A percentile compares a stretch with the other conserved stretches of the same genome.
phyloP scores from a whole-genome alignment of 2,888 invertebrate species.

The Apotomis betuletana region DNA sequence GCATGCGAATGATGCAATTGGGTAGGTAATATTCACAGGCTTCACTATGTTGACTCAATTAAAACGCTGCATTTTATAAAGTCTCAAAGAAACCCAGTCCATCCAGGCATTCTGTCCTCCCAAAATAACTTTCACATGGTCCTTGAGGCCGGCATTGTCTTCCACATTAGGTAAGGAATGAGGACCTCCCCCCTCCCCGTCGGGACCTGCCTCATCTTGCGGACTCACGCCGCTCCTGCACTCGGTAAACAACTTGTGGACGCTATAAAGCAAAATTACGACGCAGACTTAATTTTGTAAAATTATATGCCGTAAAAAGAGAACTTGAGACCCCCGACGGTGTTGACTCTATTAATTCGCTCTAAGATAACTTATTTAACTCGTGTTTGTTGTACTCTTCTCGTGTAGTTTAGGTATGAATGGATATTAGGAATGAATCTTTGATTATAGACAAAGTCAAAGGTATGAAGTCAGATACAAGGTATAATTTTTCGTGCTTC shows the following conservation, averaged over 20 bases:
- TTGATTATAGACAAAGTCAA: too few relatives aligned
- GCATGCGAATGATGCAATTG: constrained; percentile 2
- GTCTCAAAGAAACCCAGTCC: constrained; percentile 26
- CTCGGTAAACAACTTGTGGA: constrained; percentile 40
- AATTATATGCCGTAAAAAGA: constrained; percentile 15
- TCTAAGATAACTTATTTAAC: too few relatives aligned
- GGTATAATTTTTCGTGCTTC: too few relatives aligned
- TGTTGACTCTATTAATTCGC: too few relatives aligned
- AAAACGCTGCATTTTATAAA: constrained; percentile 19
- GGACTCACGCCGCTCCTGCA: constrained; percentile 58
- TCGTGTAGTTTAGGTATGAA: too few relatives aligned
- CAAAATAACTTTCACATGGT: constrained; percentile 65
- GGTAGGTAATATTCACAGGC: background rate
- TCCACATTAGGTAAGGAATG: constrained; percentile 81
- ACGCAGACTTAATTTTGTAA: constrained; percentile 23
- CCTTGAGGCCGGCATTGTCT: constrained; percentile 73
- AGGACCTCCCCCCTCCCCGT: constrained; percentile 46
- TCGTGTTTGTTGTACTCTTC: too few relatives aligned
- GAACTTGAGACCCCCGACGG: background rate
- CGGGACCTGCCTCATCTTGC: constrained; percentile 63
- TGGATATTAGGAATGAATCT: too few relatives aligned
- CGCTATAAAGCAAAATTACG: constrained; percentile 27
- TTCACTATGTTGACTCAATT: constrained; percentile 20
- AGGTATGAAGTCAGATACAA: too few relatives aligned
- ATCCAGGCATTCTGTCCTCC: constrained; percentile 42